Evolutionary conservation across 2,797 vertebrate genomes (phyloP).

Genomic region (Sandelia bainsii): DNA sequence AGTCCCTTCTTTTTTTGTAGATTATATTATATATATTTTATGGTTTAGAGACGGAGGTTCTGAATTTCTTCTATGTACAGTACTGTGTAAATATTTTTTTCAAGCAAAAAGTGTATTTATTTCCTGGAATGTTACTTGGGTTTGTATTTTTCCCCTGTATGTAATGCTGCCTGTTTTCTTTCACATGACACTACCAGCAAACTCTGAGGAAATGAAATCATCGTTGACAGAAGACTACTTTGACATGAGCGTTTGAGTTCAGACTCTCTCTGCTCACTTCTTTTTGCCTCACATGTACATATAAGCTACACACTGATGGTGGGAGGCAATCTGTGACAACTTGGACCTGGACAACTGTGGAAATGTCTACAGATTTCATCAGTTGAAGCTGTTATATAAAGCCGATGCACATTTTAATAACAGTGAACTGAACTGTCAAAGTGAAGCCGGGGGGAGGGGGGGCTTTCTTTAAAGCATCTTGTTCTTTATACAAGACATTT

Average conservation of each 20-base stretch:
- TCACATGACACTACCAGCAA: slow-evolving; percentile 37
- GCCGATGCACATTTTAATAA: slow-evolving; percentile 42
- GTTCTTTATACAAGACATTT: slow-evolving; percentile 63
- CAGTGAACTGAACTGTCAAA: slow-evolving; percentile 41
- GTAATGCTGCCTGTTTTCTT: slow-evolving; percentile 60
- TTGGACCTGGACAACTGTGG: slow-evolving; percentile 6
- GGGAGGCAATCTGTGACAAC: slow-evolving; percentile 30
- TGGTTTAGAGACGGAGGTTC: slow-evolving; percentile 66
- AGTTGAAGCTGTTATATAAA: slow-evolving; percentile 29
- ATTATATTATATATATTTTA: slow-evolving; percentile 67
- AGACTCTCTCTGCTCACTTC: slow-evolving; percentile 8
- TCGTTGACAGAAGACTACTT: slow-evolving; percentile 33
- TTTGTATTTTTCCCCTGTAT: slow-evolving; percentile 57
- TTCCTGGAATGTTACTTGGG: slow-evolving; percentile 79
- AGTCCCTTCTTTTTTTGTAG: slow-evolving; percentile 71
- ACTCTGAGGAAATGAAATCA: slow-evolving; percentile 36
- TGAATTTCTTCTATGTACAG: slow-evolving; percentile 84
- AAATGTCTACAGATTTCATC: slow-evolving; percentile 37
- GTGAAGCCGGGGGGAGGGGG: not conserved
- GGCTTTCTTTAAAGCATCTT: slow-evolving; percentile 45
- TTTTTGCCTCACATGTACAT: slow-evolving; percentile 19
- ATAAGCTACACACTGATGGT: not conserved
- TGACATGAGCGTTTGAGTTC: slow-evolving; percentile 39
- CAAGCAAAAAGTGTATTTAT: slow-evolving; percentile 91
- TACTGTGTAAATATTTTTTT: slow-evolving; percentile 90